These are phyloP conservation scores for Panulirus ornatus DNA, from an alignment of 1,140 invertebrate species.

Conservation along the genomic window DNA sequence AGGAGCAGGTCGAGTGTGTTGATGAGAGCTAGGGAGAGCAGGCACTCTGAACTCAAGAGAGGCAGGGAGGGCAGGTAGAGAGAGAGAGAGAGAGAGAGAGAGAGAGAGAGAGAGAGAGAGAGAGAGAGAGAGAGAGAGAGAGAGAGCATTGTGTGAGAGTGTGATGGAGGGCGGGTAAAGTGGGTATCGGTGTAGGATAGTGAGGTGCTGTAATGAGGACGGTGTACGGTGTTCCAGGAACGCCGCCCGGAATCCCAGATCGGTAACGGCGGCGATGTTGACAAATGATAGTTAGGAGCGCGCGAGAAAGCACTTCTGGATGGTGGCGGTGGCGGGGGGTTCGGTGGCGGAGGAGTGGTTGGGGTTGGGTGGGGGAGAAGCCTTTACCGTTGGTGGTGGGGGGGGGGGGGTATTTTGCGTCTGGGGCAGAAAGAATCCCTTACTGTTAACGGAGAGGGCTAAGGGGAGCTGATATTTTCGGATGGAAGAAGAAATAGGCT, in stretches of 20 bases:
- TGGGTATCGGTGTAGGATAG: not conserved
- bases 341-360: not conserved
- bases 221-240: not conserved
- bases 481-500: no score
- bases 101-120: not conserved
- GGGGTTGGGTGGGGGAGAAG: not conserved
- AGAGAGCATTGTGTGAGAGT: not conserved
- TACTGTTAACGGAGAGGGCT: no score
- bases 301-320: not conserved
- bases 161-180: not conserved
- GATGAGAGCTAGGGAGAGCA: no score
- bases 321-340: not conserved
- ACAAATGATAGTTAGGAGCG: slow-evolving; percentile 17
- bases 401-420: not conserved
- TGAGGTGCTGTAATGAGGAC: not conserved
- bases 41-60: not conserved
- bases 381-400: not conserved
- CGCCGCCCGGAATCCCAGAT: slow-evolving; percentile 1
- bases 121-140: not conserved
- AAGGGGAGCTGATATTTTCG: no score
- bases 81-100: slow-evolving; percentile 2
- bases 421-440: no score
- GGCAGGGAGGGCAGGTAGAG: not conserved
- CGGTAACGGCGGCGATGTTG: slow-evolving; percentile 29
- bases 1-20: no score